Conservation (phyloP, 2,888 invertebrate genomes). For the Agrochola lota region DNA sequence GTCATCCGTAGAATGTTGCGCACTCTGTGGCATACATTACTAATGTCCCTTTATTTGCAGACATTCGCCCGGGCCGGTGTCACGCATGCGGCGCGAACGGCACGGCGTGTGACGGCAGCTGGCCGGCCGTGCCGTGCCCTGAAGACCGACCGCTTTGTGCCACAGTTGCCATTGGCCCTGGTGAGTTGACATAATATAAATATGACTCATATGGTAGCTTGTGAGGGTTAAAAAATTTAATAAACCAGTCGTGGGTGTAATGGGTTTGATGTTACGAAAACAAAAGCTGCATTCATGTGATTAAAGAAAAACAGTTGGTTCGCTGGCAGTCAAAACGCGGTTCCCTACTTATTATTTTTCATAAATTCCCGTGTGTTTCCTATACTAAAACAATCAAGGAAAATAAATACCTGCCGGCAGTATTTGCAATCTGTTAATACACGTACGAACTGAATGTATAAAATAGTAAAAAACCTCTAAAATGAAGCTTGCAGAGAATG, state of each 20-base stretch:
- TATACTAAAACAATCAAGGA: constrained; percentile 27
- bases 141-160: constrained; percentile 76
- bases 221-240: too few relatives aligned
- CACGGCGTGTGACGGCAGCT: constrained; percentile 64
- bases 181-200: constrained; percentile 64
- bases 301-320: constrained; percentile 1
- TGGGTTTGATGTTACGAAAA: neutral
- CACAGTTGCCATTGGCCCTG: constrained; percentile 75
- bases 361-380: neutral
- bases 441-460: constrained; percentile 10
- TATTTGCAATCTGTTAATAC: constrained; percentile 36
- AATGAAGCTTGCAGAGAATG: constrained; percentile 50
- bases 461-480: constrained; percentile 31
- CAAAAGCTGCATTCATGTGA: neutral
- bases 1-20: constrained; percentile 44
- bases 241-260: neutral
- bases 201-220: too few relatives aligned
- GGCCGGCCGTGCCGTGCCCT: constrained; percentile 70
- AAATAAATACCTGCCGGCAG: constrained; percentile 20
- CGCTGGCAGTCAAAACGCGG: neutral
- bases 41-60: constrained; percentile 66
- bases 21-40: constrained; percentile 40
- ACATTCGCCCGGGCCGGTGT: constrained; percentile 70
- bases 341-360: neutral
- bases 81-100: constrained; percentile 71